Evolutionary conservation across 2,113 vertebrate genomes (phyloP).

Genomic region (Chelonoidis abingdonii): DNA sequence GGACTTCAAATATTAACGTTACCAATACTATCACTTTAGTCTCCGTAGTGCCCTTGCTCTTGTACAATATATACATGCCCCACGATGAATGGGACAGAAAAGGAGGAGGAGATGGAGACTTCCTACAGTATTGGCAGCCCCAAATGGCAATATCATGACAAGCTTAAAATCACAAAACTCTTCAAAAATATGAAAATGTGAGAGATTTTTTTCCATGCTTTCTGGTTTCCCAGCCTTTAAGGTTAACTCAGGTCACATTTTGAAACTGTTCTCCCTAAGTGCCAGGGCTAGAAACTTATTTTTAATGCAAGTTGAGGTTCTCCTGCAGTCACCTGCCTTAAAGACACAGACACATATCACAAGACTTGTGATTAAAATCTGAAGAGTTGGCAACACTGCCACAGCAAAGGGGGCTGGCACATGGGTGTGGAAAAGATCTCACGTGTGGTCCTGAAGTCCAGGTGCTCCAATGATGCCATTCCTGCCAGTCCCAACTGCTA

Average conservation of each 20-base stretch:
- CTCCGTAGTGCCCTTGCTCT: not conserved
- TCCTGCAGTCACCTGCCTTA: not conserved
- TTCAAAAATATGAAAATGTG: not conserved
- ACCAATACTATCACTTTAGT: not conserved
- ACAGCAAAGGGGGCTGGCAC: not conserved
- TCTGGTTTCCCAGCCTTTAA: no score
- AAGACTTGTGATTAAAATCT: not conserved
- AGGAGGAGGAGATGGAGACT: no score
- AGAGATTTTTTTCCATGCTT: no score
- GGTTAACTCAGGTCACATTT: no score
- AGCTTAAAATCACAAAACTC: not conserved
- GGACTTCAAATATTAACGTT: not conserved
- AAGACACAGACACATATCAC: not conserved
- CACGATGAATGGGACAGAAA: not conserved
- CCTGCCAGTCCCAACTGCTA: not conserved
- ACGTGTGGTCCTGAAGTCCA: not conserved
- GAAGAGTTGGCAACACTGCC: not conserved
- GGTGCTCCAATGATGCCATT: not conserved
- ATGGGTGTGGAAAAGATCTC: not conserved
- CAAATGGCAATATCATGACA: not conserved
- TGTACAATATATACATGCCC: not conserved
- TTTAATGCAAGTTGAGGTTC: not conserved
- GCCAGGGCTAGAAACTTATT: not conserved
- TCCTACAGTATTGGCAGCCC: not conserved
- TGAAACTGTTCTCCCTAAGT: not conserved